Evolutionary conservation across 2,113 vertebrate genomes (phyloP).

Genomic region (Rhinopomastus cyanomelas): DNA sequence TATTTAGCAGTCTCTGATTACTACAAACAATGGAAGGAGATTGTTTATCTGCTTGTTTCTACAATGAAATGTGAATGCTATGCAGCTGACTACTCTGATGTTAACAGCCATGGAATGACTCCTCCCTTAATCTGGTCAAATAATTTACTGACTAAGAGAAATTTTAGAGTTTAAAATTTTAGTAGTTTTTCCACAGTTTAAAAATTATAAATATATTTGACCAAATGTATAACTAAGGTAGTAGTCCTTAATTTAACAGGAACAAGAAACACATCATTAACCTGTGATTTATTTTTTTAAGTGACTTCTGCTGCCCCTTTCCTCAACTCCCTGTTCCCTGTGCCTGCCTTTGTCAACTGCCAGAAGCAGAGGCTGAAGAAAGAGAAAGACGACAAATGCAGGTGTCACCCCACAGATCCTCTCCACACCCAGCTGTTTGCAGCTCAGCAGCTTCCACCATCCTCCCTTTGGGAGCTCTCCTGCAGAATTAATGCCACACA

Average conservation of each 20-base stretch:
- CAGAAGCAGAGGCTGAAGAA: background rate
- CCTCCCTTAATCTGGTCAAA: background rate
- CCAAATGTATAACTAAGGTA: background rate
- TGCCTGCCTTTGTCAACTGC: background rate
- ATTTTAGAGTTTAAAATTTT: background rate
- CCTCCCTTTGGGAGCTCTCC: background rate
- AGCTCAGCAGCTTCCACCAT: background rate
- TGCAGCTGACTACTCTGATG: background rate
- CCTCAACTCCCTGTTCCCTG: background rate
- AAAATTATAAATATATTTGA: background rate
- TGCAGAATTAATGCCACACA: background rate
- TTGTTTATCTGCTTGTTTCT: background rate
- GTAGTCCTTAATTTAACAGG: background rate
- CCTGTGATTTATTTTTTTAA: background rate
- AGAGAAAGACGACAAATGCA: background rate
- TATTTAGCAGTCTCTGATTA: slow-evolving; percentile 14
- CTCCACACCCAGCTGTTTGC: background rate
- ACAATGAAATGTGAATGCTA: slow-evolving; percentile 4
- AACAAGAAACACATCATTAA: background rate
- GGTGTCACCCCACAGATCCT: background rate
- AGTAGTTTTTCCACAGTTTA: background rate
- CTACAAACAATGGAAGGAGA: slow-evolving; percentile 18
- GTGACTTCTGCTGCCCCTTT: background rate
- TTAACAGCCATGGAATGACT: background rate
- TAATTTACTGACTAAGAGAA: background rate